Evolutionary conservation across 2,888 invertebrate genomes (phyloP).

Genomic region (Melieria picta): DNA sequence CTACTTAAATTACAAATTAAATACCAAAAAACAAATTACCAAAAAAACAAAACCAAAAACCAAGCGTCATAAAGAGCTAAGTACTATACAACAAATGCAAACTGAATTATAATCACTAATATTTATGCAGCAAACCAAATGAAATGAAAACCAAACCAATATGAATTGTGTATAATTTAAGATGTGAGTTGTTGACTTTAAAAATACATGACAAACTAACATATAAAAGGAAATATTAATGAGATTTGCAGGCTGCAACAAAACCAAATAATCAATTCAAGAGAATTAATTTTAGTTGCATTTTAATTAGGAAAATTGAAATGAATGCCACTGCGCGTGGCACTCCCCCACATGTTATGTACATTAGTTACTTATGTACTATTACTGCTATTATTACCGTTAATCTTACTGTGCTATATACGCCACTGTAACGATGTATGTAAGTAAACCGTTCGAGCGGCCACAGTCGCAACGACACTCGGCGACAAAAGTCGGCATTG

Average conservation of each 20-base stretch:
- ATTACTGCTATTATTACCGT: slow-evolving; percentile 48
- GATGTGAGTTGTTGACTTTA: too few species aligned
- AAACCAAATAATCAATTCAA: too few species aligned
- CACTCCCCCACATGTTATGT: slow-evolving; percentile 16
- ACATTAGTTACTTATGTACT: slow-evolving; percentile 46
- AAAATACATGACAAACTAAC: too few species aligned
- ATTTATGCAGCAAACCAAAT: slow-evolving; percentile 16
- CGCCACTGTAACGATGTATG: too few species aligned
- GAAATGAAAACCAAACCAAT: background rate
- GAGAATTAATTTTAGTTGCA: too few species aligned
- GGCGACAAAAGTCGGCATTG: too few species aligned
- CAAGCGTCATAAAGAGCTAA: slow-evolving; percentile 48
- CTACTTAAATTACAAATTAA: slow-evolving; percentile 37
- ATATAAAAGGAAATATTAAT: too few species aligned
- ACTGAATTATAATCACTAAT: slow-evolving; percentile 30
- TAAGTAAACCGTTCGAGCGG: too few species aligned
- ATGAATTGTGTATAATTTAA: slow-evolving; percentile 39
- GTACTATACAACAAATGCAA: slow-evolving; percentile 39
- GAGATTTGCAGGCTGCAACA: too few species aligned
- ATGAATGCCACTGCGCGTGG: too few species aligned
- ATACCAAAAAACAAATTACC: slow-evolving; percentile 42
- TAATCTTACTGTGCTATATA: slow-evolving; percentile 32
- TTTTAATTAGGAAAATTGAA: too few species aligned
- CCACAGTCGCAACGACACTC: too few species aligned
- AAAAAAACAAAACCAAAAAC: slow-evolving; percentile 32